Percentiles rank a stretch among this genome's conserved stretches.
These are phyloP conservation scores for Himalopsyche japonica DNA, from an alignment of 2,888 invertebrate genomes.

Conservation along the genomic window DNA sequence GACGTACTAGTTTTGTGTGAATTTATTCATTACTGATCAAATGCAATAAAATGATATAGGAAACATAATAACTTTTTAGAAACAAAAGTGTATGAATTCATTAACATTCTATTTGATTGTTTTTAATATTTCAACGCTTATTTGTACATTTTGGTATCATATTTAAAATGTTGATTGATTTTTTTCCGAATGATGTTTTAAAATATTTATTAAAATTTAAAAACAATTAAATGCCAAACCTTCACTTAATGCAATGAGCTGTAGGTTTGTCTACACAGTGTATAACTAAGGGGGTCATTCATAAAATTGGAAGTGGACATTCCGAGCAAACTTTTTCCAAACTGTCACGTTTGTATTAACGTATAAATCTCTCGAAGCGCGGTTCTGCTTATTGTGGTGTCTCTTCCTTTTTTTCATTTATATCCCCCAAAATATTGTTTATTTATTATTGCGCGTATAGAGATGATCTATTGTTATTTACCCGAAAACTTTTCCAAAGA, in stretches of 20 bases:
- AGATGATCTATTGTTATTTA: not conserved
- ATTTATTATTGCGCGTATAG: conserved; percentile 1
- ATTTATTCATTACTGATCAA: no score
- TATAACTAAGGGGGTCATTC: conserved; percentile 39
- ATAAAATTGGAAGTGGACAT: conserved; percentile 41
- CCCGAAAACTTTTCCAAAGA: not conserved
- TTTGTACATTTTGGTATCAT: no score
- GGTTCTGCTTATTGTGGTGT: conserved; percentile 15
- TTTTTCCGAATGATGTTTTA: no score
- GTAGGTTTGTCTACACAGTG: not conserved
- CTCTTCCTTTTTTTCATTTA: conserved; percentile 3
- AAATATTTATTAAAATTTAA: no score
- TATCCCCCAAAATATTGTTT: not conserved
- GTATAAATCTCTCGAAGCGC: conserved; percentile 37
- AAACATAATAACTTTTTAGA: no score
- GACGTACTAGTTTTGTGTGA: no score
- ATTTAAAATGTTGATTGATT: no score
- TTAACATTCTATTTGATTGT: no score
- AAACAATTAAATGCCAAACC: no score
- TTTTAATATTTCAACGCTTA: no score
- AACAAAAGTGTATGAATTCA: no score
- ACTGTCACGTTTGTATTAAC: conserved; percentile 40
- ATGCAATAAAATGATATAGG: no score
- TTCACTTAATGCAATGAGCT: not conserved
- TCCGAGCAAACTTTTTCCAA: conserved; percentile 38